phyloP scores from a whole-genome alignment of 1,140 invertebrate genomes.

The Condylostylus longicornis region DNA sequence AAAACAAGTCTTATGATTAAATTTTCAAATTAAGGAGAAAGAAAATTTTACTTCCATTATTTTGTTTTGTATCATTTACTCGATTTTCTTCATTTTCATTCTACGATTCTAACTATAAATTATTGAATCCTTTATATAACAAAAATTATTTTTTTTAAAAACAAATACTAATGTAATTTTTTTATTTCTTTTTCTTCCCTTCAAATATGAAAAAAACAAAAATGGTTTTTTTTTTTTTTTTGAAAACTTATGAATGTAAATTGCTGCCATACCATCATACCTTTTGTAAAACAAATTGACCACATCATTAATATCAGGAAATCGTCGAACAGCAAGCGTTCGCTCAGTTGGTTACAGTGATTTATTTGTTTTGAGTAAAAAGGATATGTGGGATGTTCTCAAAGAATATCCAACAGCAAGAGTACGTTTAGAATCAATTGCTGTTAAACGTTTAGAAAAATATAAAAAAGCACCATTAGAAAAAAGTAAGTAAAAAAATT shows the following conservation, averaged over 20 bases:
- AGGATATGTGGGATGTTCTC: constrained; percentile 98
- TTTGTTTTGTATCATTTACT: too few relatives aligned
- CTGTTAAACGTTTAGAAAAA: constrained; percentile 89
- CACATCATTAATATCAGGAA: constrained; percentile 65
- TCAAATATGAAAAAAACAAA: too few relatives aligned
- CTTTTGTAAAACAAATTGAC: too few relatives aligned
- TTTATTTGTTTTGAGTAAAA: constrained; percentile 95
- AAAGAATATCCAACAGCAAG: constrained; percentile 96
- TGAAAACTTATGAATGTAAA: too few relatives aligned
- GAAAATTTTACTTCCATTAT: too few relatives aligned
- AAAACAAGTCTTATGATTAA: too few relatives aligned
- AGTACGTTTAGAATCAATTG: constrained; percentile 91
- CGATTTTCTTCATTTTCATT: too few relatives aligned
- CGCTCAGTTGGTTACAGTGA: constrained; percentile 96
- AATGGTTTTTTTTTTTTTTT: neutral
- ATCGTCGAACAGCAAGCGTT: constrained; percentile 89
- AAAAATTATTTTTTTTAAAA: neutral
- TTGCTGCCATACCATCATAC: too few relatives aligned
- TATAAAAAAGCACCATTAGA: constrained; percentile 84
- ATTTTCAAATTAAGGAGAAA: too few relatives aligned
- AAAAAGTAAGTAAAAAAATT: constrained; percentile 65
- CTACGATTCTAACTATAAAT: too few relatives aligned
- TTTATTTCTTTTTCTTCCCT: constrained; percentile 1
- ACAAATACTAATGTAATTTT: neutral
- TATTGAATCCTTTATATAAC: too few relatives aligned